Base-by-base conservation (phyloP, 2,888 invertebrate genomes). In the Lapara coniferarum region DNA sequence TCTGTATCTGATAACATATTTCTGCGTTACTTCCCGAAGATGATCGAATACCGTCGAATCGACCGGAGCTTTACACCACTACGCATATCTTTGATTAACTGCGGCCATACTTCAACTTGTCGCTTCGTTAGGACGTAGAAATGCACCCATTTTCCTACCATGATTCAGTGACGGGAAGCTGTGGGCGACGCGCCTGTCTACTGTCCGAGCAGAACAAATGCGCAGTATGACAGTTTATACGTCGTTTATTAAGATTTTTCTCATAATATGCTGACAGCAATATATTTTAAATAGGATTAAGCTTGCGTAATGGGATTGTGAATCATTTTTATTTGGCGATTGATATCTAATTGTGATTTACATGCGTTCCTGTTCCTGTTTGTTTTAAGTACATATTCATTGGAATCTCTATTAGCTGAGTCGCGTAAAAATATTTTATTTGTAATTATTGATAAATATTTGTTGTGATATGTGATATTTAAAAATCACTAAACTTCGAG, bases 111-210 rank as follows among this genome's bases (percentile, higher is more conserved):
- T 69, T 73, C 68, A 72, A 68, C 70, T 63, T 63, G 74, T 71
- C 72, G 75, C 77, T 80, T 82, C 81, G 82, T 80, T 83, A 78
- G 78, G 77, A 77, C 79, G 81, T 78, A 80, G 81, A 89, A 84
- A 82, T 89, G 86, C 86, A 87, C 81, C 83, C 80, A 83, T 85
- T 87, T 86, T 85, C 86, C 85, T 82, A 80, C 85, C 77, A 83
- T 90, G 89, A 91, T 87, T 91, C 89, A 90, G 74, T 69, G 72
- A 70, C 75, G 75, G 66, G 67, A 69, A 68, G 68, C 66, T 63
- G 72, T 73, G 72, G 71, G 71, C 71, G 70, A 69, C 59, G 70
- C 69, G 70, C 68, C 59, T 68, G 71, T 69, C 71, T 70, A 70
- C 67, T 37, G 37, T 37, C 37, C 66, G 46, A 55, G 70, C 69